Evolutionary conservation across 2,113 vertebrate genomes (phyloP).

Genomic region (Benitochromis conjunctus): DNA sequence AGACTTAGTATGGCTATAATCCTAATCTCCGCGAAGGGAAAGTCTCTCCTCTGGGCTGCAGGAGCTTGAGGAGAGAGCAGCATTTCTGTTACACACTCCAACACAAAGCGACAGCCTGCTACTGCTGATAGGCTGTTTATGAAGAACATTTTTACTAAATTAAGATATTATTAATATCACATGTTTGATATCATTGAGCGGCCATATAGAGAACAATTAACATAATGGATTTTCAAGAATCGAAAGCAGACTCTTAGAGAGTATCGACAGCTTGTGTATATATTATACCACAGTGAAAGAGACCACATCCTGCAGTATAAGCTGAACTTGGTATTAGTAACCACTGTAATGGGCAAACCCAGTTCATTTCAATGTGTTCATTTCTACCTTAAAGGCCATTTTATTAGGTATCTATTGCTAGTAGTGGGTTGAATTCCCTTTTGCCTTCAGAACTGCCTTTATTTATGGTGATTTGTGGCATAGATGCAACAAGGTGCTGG

Average conservation of each 20-base stretch:
- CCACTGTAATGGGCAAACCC: background rate
- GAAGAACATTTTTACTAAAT: conserved; percentile 5
- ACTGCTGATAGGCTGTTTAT: conserved; percentile 22
- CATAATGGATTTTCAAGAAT: background rate
- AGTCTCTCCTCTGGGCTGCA: conserved; percentile 34
- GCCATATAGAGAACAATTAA: background rate
- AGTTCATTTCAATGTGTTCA: background rate
- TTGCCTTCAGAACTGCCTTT: background rate
- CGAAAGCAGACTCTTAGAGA: background rate
- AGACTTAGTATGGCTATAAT: conserved; percentile 64
- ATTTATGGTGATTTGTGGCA: background rate
- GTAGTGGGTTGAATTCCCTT: too few species aligned
- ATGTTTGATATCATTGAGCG: conserved; percentile 5
- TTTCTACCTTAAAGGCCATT: background rate
- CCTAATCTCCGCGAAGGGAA: conserved; percentile 63
- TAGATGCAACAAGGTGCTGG: background rate
- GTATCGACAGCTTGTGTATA: background rate
- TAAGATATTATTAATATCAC: background rate
- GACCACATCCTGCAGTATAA: background rate
- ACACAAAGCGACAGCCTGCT: conserved; percentile 34
- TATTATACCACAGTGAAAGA: background rate
- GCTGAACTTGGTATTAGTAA: background rate
- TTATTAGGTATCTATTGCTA: background rate
- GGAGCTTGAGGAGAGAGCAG: conserved; percentile 23
- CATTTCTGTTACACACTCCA: conserved; percentile 12